Percentiles rank a stretch among this genome's conserved stretches.
These are phyloP conservation scores for Helarctos malayanus DNA, from an alignment of 2,797 vertebrate genomes.

Conservation along the genomic window DNA sequence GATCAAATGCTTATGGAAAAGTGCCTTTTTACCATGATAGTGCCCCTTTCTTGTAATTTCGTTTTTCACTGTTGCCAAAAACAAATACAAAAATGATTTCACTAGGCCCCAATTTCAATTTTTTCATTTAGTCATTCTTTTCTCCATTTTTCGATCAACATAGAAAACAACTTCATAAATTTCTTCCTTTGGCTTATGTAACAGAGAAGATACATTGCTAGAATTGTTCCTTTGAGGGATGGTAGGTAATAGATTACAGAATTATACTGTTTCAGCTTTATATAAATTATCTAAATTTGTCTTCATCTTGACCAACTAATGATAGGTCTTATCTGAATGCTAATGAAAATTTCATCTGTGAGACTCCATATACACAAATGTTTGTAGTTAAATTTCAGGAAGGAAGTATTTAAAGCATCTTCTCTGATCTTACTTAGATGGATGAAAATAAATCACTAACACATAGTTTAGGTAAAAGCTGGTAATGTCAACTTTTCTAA, in stretches of 20 bases:
- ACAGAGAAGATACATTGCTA: slow-evolving; percentile 41
- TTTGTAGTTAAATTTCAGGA: slow-evolving; percentile 53
- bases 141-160: slow-evolving; percentile 42
- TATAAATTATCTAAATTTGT: slow-evolving; percentile 64
- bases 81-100: slow-evolving; percentile 43
- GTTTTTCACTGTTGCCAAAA: slow-evolving; percentile 76
- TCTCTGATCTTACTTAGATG: slow-evolving; percentile 52
- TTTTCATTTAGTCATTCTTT: slow-evolving; percentile 63
- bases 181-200: slow-evolving; percentile 28
- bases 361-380: slow-evolving; percentile 16
- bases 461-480: slow-evolving; percentile 47
- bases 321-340: slow-evolving; percentile 31
- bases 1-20: slow-evolving; percentile 75
- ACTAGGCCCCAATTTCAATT: not conserved
- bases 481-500: slow-evolving; percentile 31
- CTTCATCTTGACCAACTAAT: slow-evolving; percentile 49
- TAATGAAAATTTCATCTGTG: slow-evolving; percentile 35
- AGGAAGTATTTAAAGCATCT: slow-evolving; percentile 46
- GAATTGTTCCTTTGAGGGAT: slow-evolving; percentile 40
- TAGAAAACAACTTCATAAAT: slow-evolving; percentile 49
- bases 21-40: slow-evolving; percentile 81
- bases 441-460: slow-evolving; percentile 55
- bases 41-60: slow-evolving; percentile 67
- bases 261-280: slow-evolving; percentile 39
- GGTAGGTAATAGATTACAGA: slow-evolving; percentile 58